Percentiles rank a stretch among this genome's conserved stretches.
Conservation (phyloP, 2,888 invertebrate genomes). For the Eumerus sabulonum region DNA sequence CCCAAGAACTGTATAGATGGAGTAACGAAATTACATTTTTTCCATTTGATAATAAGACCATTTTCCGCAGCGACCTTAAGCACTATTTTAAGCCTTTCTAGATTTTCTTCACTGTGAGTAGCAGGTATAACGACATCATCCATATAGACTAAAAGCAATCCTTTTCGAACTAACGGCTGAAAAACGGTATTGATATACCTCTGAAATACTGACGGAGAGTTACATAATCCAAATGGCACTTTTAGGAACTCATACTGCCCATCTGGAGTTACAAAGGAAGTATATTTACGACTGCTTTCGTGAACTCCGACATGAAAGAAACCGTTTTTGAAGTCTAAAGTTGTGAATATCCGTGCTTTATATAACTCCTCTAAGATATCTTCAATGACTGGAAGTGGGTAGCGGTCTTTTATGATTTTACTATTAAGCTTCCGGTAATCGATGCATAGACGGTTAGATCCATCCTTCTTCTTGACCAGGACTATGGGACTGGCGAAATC, state of each 20-base stretch:
- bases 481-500: conserved; percentile 72
- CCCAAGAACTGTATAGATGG: neutral
- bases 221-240: too few species aligned
- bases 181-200: conserved; percentile 13
- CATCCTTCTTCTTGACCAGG: too few species aligned
- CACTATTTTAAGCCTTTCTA: neutral
- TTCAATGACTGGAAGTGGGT: conserved; percentile 43
- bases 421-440: too few species aligned
- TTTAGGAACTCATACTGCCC: too few species aligned
- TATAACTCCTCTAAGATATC: conserved; percentile 41
- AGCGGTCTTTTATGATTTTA: conserved; percentile 35
- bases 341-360: conserved; percentile 31
- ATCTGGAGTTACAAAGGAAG: too few species aligned
- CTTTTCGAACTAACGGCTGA: conserved; percentile 70
- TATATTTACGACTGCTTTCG: too few species aligned
- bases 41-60: neutral
- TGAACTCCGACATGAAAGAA: conserved; percentile 47
- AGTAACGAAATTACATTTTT: neutral
- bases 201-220: too few species aligned
- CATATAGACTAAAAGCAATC: neutral
- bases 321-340: conserved; percentile 38
- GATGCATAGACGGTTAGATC: too few species aligned
- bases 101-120: neutral
- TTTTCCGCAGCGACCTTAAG: neutral
- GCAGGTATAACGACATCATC: neutral